These are phyloP conservation scores for Orchestia grillus DNA, from an alignment of 1,140 invertebrate species.

Conservation along the genomic window DNA sequence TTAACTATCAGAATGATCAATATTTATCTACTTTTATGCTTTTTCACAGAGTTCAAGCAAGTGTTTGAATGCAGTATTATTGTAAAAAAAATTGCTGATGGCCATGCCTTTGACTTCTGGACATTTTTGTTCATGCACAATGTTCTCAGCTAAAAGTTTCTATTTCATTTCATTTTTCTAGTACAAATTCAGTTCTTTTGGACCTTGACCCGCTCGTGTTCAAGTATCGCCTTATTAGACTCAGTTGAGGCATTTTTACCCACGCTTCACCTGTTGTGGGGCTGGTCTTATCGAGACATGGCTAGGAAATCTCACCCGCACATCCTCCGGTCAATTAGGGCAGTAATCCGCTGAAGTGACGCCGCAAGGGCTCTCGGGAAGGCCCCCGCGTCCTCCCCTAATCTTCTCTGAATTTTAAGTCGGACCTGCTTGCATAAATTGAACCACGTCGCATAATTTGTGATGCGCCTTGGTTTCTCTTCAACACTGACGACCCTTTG, in stretches of 20 bases:
- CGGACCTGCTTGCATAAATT: conserved; percentile 43
- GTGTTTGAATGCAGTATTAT: background rate
- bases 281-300: background rate
- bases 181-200: background rate
- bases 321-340: background rate
- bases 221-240: background rate
- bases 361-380: background rate
- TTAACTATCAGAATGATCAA: too few relatives aligned
- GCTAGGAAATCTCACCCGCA: background rate
- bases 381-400: background rate
- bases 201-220: background rate
- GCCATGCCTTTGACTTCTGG: background rate
- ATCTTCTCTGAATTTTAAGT: conserved; percentile 26
- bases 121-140: background rate
- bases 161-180: background rate
- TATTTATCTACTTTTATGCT: too few relatives aligned
- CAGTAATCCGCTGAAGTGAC: background rate
- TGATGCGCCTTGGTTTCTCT: background rate
- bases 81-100: background rate
- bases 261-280: background rate
- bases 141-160: background rate
- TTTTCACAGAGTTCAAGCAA: background rate
- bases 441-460: background rate
- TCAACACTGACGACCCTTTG: background rate
- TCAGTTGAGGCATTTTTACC: background rate